Percentiles rank a stretch among this genome's conserved stretches.
phyloP scores from a whole-genome alignment of 2,113 vertebrate genomes.

The Turnix velox region DNA sequence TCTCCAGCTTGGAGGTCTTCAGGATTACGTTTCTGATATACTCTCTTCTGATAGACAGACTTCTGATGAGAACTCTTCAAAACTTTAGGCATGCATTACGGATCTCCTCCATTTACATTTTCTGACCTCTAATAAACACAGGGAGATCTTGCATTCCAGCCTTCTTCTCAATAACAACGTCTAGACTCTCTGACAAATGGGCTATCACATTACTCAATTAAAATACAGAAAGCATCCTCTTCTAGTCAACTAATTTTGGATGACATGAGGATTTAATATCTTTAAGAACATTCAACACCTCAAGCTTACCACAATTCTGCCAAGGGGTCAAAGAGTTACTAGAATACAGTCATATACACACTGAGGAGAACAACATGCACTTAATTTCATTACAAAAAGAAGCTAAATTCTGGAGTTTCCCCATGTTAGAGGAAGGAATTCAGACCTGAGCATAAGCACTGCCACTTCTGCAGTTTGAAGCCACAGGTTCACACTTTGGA shows the following conservation, averaged over 20 bases:
- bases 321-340: conserved; percentile 10
- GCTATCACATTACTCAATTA: neutral
- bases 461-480: neutral
- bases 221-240: neutral
- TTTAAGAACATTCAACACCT: conserved; percentile 27
- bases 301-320: neutral
- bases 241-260: neutral
- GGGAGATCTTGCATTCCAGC: neutral
- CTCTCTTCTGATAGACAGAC: neutral
- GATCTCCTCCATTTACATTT: neutral
- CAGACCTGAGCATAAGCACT: neutral
- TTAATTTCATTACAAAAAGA: neutral
- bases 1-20: neutral
- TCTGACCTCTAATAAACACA: neutral
- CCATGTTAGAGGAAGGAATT: neutral
- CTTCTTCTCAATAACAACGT: neutral
- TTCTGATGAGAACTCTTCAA: neutral
- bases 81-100: neutral
- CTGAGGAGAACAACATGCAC: neutral
- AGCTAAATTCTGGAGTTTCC: neutral
- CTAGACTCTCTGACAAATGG: neutral
- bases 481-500: neutral
- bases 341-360: neutral
- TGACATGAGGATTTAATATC: conserved; percentile 26
- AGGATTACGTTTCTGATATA: neutral